Evolutionary conservation across 2,888 invertebrate genomes (phyloP), one percentile per base, ranked within the genome.

Genomic region (Drosophila neotestacea): DNA sequence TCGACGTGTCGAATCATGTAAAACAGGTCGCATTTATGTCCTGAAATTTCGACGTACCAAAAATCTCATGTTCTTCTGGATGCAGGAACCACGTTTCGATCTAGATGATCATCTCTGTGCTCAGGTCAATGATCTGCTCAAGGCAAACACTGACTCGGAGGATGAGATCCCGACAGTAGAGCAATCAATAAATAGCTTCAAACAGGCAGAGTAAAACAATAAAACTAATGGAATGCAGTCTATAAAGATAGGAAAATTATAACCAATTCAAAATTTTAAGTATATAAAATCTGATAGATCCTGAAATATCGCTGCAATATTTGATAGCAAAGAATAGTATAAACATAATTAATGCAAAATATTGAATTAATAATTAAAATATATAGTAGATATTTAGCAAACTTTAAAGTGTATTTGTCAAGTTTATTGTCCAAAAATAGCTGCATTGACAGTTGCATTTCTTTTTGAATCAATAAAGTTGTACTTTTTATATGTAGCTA

Each of bases 11-110:
- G 95, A 96, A 56, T 97, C 98, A 90, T 99, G 99, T 91, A 98
- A 97, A 52, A 98, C 98, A 39, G 99, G 99, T 0, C 95, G 99
- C 74, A 98, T 98, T 0, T 99, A 96, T 93, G 95, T 99, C 32
- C 93, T 99, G 55, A 98, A 98, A 92, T 99, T 99, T 92, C 98
- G 98, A 91, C 96, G 96, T 0, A 96, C 98, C 3, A 95, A 95
- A 32, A 95, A 98, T 86, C 97, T 97, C 87, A 96, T 97, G 90
- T 99, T 99, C 93, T 99, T 98, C 92, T 99, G 99, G 99, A 95
- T 99, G 93, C 99, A 99, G 95, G 99, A 99, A 91, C 96, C 98
- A 0, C 97, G 97, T 91, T 95, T 95, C 11, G 98, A 99, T 39
- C 98, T 97, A 88, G 99, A 99, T 93, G 98, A 98, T 71, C 98